Percentiles rank a stretch among this genome's conserved stretches.
phyloP scores from a whole-genome alignment of 2,888 invertebrate genomes.

The Pristionchus arcanus region DNA sequence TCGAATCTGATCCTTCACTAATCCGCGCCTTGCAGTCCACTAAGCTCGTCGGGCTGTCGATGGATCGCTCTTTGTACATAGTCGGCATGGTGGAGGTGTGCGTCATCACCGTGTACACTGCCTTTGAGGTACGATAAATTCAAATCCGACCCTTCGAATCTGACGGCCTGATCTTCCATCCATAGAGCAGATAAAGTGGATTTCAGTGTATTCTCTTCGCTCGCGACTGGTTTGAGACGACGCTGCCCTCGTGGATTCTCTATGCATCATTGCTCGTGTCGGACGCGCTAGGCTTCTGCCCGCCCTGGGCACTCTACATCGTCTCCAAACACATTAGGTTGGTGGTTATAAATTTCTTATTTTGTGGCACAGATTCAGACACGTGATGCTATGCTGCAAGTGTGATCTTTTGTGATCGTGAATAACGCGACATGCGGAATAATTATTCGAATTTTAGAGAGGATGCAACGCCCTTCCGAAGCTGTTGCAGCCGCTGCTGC shows the following conservation, averaged over 20 bases:
- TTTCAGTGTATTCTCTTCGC: neutral
- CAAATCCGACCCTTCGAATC: too few relatives aligned
- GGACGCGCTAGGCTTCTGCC: slow-evolving; percentile 6
- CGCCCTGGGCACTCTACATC: neutral
- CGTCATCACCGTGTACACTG: neutral
- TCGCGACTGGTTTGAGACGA: neutral
- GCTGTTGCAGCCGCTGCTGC: neutral
- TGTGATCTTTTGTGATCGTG: too few relatives aligned
- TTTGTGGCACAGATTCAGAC: too few relatives aligned
- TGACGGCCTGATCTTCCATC: too few relatives aligned
- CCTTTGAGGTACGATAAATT: neutral
- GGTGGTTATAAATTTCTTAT: too few relatives aligned
- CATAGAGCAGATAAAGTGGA: too few relatives aligned
- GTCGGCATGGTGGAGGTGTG: neutral
- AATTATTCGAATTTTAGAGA: too few relatives aligned
- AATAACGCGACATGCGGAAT: too few relatives aligned
- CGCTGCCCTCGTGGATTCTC: neutral
- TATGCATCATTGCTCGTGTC: neutral
- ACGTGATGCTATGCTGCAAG: too few relatives aligned
- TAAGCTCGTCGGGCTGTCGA: neutral
- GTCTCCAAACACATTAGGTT: neutral
- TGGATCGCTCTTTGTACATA: neutral
- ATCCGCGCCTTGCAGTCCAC: neutral
- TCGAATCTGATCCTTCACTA: too few relatives aligned
- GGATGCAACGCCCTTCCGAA: neutral